Conservation (phyloP, 2,888 invertebrate genomes). For the Neoaliturus tenellus region DNA sequence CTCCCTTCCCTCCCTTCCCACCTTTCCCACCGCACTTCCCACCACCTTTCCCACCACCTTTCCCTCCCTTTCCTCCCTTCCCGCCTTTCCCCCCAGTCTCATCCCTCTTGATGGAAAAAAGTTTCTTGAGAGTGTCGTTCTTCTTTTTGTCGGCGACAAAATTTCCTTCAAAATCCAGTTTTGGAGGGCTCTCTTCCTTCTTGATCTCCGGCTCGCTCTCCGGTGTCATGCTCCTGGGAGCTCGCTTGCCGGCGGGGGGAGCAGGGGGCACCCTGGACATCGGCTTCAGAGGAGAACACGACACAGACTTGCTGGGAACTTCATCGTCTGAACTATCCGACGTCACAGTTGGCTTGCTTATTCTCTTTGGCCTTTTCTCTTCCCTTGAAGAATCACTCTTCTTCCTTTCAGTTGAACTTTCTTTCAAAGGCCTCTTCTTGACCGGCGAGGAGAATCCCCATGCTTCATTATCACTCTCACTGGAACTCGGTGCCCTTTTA, state of each 20-base stretch:
- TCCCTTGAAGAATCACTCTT: conserved; percentile 57
- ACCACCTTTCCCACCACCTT: conserved; percentile 81
- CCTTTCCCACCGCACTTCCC: conserved; percentile 79
- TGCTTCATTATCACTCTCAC: conserved; percentile 62
- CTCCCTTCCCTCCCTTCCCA: conserved; percentile 78
- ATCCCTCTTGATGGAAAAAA: conserved; percentile 76
- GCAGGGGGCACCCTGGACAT: conserved; percentile 62
- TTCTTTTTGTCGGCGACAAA: conserved; percentile 82
- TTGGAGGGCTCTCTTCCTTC: conserved; percentile 72
- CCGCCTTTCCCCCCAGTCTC: conserved; percentile 67
- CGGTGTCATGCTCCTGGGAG: conserved; percentile 61
- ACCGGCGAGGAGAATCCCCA: conserved; percentile 58
- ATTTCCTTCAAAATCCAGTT: conserved; percentile 74
- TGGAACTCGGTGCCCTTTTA: conserved; percentile 58
- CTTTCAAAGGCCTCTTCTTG: conserved; percentile 58
- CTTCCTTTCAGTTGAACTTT: conserved; percentile 60
- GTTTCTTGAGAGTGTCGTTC: conserved; percentile 79
- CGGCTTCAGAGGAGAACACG: conserved; percentile 63
- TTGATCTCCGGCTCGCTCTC: conserved; percentile 60
- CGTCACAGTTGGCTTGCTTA: conserved; percentile 6
- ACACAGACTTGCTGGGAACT: conserved; percentile 52
- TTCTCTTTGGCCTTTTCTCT: conserved; percentile 63
- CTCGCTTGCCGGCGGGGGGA: conserved; percentile 61
- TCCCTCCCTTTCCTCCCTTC: conserved; percentile 74
- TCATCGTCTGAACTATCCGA: conserved; percentile 71